Conservation (phyloP, 1,140 invertebrate genomes). For the Polyergus mexicanus region DNA sequence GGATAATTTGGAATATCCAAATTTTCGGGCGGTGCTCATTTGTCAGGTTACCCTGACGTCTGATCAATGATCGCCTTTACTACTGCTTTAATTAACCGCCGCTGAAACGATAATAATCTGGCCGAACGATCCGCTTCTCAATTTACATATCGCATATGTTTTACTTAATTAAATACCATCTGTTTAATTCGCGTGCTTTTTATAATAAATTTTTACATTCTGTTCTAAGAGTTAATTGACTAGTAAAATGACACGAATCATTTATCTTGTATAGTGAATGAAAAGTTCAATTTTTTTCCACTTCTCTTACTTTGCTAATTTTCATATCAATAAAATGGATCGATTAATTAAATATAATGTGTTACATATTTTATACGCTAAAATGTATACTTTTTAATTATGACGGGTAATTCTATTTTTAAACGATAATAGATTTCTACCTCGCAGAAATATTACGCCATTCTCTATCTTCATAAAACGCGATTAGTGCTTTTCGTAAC, state of each 20-base stretch:
- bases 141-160: conserved; percentile 26
- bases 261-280: conserved; percentile 8
- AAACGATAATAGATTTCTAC: not conserved
- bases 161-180: conserved; percentile 13
- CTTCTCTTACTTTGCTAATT: not conserved
- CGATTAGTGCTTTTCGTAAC: conserved; percentile 27
- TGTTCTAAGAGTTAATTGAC: not conserved
- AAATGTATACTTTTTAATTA: not conserved
- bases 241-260: not conserved
- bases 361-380: not conserved
- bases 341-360: conserved; percentile 2
- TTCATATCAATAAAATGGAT: not conserved
- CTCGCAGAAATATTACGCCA: conserved; percentile 17
- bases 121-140: not conserved
- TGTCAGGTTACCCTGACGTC: conserved; percentile 58
- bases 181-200: not conserved
- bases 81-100: conserved; percentile 57
- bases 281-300: conserved; percentile 27
- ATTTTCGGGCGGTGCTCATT: conserved; percentile 44
- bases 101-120: conserved; percentile 20
- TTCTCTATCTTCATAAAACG: conserved; percentile 22
- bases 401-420: not conserved
- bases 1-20: conserved; percentile 31
- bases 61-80: conserved; percentile 64
- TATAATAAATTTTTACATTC: conserved; percentile 28